Percentiles rank a stretch among this genome's conserved stretches.
phyloP scores from a whole-genome alignment of 2,113 vertebrate genomes.

The Syrmaticus mikado region DNA sequence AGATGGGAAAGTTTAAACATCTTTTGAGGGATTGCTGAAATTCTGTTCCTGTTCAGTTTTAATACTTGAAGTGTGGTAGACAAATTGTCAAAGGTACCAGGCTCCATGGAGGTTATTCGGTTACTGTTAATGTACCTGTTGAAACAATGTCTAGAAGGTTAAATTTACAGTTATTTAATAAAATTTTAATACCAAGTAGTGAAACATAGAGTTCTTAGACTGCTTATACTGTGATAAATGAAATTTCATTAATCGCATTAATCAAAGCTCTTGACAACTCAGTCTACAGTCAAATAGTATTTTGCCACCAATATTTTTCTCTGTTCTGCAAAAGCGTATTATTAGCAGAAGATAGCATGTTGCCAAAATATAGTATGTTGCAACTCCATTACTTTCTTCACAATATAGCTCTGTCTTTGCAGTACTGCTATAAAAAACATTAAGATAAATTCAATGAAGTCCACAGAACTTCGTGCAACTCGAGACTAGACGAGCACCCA shows the following conservation, averaged over 20 bases:
- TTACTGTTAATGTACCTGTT: constrained; percentile 92
- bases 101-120: constrained; percentile 87
- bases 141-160: constrained; percentile 44
- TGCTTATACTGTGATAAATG: neutral
- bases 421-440: neutral
- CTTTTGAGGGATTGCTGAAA: constrained; percentile 89
- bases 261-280: neutral
- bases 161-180: constrained; percentile 42
- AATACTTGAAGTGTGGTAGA: constrained; percentile 88
- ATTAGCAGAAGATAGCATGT: neutral
- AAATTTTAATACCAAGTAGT: constrained; percentile 6
- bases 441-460: neutral
- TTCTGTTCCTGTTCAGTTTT: constrained; percentile 91
- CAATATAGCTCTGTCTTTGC: neutral
- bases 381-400: neutral
- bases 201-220: neutral
- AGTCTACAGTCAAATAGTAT: neutral
- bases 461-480: neutral
- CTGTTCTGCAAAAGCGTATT: neutral
- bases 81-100: constrained; percentile 90
- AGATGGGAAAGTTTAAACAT: constrained; percentile 94
- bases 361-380: neutral
- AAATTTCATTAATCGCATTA: neutral
- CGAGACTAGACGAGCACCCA: neutral
- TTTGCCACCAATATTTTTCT: neutral